These are phyloP conservation scores for Thalassophryne amazonica DNA, from an alignment of 2,797 vertebrate genomes.

Conservation along the genomic window DNA sequence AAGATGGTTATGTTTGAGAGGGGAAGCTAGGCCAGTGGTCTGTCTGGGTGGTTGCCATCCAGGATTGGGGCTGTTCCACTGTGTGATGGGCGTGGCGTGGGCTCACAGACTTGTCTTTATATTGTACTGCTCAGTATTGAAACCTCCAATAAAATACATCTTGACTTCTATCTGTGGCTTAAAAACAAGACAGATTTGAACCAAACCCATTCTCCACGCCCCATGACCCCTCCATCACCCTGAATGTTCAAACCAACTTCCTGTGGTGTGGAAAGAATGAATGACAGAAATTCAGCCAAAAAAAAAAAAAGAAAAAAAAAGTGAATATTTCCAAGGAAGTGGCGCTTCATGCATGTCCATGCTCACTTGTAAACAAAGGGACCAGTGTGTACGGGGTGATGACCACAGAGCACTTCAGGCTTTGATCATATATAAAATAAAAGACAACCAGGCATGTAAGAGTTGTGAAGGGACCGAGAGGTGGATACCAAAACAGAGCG, in stretches of 20 bases:
- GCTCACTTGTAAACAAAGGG: neutral
- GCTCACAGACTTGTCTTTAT: too few species aligned
- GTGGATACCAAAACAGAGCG: conserved; percentile 43
- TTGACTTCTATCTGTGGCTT: neutral
- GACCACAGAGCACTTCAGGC: conserved; percentile 28
- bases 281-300: neutral
- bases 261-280: neutral
- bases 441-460: conserved; percentile 22
- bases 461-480: conserved; percentile 19
- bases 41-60: too few species aligned
- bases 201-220: neutral
- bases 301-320: too few species aligned
- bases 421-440: conserved; percentile 45
- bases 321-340: neutral
- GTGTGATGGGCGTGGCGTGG: too few species aligned
- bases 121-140: too few species aligned
- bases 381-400: neutral
- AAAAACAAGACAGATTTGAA: conserved; percentile 17
- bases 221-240: neutral
- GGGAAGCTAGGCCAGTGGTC: too few species aligned
- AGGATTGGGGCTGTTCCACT: too few species aligned
- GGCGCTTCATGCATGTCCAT: neutral
- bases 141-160: too few species aligned
- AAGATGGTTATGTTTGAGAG: too few species aligned
- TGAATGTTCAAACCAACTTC: too few species aligned